Evolutionary conservation across 1,140 invertebrate species (phyloP).

Genomic region (Drosophila watanabei): DNA sequence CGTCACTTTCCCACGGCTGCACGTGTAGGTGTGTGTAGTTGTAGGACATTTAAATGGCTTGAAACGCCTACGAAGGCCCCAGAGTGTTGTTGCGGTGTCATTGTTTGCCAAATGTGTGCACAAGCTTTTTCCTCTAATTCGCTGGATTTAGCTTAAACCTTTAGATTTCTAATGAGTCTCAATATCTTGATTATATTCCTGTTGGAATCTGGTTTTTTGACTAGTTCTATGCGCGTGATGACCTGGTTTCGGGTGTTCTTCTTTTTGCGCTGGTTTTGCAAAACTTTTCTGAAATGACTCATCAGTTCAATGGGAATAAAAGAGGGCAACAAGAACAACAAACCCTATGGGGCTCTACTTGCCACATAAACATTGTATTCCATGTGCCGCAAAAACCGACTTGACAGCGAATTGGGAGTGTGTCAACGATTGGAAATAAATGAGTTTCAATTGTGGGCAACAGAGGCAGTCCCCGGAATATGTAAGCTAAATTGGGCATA

Average conservation of each 20-base stretch:
- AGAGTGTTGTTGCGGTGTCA: constrained; percentile 54
- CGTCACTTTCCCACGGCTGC: constrained; percentile 80
- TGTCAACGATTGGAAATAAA: constrained; percentile 26
- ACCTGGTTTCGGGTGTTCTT: constrained; percentile 19
- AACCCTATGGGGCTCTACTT: constrained; percentile 25
- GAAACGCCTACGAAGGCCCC: constrained; percentile 47
- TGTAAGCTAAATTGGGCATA: background rate
- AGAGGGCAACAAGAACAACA: constrained; percentile 11
- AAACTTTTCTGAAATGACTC: constrained; percentile 44
- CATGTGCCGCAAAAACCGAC: constrained; percentile 12
- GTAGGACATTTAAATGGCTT: constrained; percentile 36
- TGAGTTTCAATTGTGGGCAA: constrained; percentile 12
- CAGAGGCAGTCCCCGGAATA: background rate
- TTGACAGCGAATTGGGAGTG: constrained; percentile 18
- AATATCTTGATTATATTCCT: constrained; percentile 32
- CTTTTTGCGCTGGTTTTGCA: constrained; percentile 32
- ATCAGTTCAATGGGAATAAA: constrained; percentile 30
- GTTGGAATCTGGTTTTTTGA: constrained; percentile 40
- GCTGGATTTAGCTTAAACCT: constrained; percentile 19
- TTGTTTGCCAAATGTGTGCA: constrained; percentile 69
- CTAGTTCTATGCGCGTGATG: constrained; percentile 29
- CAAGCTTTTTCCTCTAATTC: constrained; percentile 26
- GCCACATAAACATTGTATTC: constrained; percentile 47
- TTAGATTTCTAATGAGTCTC: constrained; percentile 7
- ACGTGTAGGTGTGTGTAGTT: constrained; percentile 53